These are phyloP conservation scores for Crotophaga sulcirostris DNA, from an alignment of 2,113 vertebrate genomes.

Conservation along the genomic window DNA sequence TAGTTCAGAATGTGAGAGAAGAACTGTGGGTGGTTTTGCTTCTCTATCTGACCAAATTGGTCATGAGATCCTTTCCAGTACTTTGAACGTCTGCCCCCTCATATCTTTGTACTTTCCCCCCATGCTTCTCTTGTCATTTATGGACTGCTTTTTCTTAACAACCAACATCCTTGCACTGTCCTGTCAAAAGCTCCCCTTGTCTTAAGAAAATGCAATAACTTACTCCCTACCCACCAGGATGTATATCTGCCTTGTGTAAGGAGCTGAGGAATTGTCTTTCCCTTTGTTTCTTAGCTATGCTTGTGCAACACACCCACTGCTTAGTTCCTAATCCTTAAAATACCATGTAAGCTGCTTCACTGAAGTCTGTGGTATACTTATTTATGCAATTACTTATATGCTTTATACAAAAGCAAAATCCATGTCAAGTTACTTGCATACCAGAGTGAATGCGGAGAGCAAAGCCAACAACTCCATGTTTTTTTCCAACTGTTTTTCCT, in stretches of 20 bases:
- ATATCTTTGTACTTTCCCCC: neutral
- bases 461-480: neutral
- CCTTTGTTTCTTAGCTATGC: neutral
- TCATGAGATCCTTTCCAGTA: neutral
- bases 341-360: neutral
- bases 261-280: neutral
- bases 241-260: neutral
- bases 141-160: neutral
- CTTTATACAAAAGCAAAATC: neutral
- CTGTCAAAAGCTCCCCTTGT: neutral
- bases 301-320: neutral
- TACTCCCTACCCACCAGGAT: neutral
- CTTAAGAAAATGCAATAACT: neutral
- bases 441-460: neutral
- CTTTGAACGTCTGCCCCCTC: neutral
- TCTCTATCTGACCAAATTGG: neutral
- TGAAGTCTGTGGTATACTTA: neutral
- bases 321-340: neutral
- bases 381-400: neutral
- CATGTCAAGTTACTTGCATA: neutral
- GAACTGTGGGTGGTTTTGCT: neutral
- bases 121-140: neutral
- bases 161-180: neutral
- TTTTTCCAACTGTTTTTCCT: neutral
- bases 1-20: neutral